Base-by-base conservation (phyloP, 2,797 vertebrate species). In the Cuniculus paca region DNA sequence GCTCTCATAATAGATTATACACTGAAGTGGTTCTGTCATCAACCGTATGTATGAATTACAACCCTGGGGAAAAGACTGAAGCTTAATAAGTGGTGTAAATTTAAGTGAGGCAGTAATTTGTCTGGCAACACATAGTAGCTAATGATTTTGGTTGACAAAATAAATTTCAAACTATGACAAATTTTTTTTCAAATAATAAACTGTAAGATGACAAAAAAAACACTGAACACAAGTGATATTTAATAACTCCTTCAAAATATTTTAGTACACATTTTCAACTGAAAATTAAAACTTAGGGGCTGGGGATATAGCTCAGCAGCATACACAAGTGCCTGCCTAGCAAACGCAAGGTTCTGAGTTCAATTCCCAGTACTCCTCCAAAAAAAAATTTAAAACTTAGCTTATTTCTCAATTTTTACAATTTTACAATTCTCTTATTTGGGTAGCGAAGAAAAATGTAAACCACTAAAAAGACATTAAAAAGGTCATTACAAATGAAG, bases 351-450 rank as follows among this genome's bases (percentile, higher is more conserved):
- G 52, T 54, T 5, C 2, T 54, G 52, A 54, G 17, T 54, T 54
- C 16, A n/a, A n/a, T n/a, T n/a, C n/a, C n/a, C n/a, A n/a, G n/a
- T n/a, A n/a, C n/a, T n/a, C n/a, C n/a, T n/a, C n/a, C n/a, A n/a
- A n/a, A n/a, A n/a, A n/a, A 88, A 28, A 91, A 75, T 94, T 58
- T 16, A 95, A 96, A 91, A 86, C 6, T 83, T 86, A 54, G 45
- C 42, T 93, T 39, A 96, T 79, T 94, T 93, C 56, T 94, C 87
- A 81, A 85, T n/a, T n/a, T n/a, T n/a, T n/a, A n/a, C n/a, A n/a
- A n/a, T 10, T 72, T 58, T 56, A 31, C 22, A 61, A 84, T 45
- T 91, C 42, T 90, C 8, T 12, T 79, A 74, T 91, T 83, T 86
- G 48, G 13, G 36, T 77, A 19, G 91, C 1, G 17, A 94, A 91